These are phyloP conservation scores for Oxystoma pomonae DNA, from an alignment of 2,888 invertebrate genomes.

Conservation along the genomic window DNA sequence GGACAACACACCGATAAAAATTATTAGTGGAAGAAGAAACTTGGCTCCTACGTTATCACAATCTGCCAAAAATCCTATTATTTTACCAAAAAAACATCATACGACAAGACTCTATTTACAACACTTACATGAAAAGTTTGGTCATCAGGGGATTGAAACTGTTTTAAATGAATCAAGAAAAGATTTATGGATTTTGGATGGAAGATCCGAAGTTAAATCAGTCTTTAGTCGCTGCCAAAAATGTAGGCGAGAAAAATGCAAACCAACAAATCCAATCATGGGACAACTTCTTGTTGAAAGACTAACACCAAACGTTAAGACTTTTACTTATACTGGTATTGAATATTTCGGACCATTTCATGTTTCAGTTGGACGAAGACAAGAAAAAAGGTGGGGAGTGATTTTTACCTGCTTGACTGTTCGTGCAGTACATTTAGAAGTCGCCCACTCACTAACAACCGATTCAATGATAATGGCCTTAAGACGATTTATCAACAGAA, in stretches of 20 bases:
- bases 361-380: too few species aligned
- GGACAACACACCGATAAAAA: too few species aligned
- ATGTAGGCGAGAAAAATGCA: background rate
- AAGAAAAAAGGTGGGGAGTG: too few species aligned
- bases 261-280: background rate
- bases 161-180: background rate
- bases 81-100: background rate
- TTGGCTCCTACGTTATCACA: background rate
- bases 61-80: background rate
- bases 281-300: too few species aligned
- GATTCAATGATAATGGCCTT: too few species aligned
- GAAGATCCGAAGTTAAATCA: background rate
- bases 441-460: too few species aligned
- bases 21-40: background rate
- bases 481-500: too few species aligned
- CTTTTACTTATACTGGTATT: too few species aligned
- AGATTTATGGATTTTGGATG: background rate
- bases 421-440: too few species aligned
- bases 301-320: too few species aligned
- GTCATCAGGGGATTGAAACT: background rate
- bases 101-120: background rate
- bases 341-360: too few species aligned
- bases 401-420: too few species aligned
- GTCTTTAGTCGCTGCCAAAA: background rate
- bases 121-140: background rate